phyloP scores from a whole-genome alignment of 2,888 invertebrate genomes.

The Drosophila kokeensis region DNA sequence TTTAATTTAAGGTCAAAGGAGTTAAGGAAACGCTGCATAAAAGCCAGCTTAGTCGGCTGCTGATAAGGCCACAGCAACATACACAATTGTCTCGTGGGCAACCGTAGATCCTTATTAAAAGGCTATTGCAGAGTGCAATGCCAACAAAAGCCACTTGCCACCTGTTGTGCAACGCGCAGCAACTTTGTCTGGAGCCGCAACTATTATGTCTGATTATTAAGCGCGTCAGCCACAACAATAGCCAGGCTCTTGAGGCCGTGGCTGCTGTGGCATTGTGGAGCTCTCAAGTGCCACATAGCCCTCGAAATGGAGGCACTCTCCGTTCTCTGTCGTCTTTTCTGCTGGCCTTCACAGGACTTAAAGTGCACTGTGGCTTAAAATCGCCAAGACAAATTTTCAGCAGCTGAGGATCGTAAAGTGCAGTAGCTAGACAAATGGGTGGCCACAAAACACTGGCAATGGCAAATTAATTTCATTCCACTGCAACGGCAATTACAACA shows the following conservation, averaged over 20 bases:
- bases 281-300: conserved; percentile 25
- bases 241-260: conserved; percentile 45
- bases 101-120: conserved; percentile 67
- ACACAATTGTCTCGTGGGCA: conserved; percentile 12
- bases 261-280: conserved; percentile 19
- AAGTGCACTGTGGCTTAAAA: conserved; percentile 49
- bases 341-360: conserved; percentile 34
- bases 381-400: conserved; percentile 62
- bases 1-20: conserved; percentile 67
- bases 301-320: conserved; percentile 15
- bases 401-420: conserved; percentile 57
- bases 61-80: conserved; percentile 23
- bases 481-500: conserved; percentile 26
- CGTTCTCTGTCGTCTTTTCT: not conserved
- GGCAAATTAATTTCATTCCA: conserved; percentile 73
- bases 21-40: conserved; percentile 37
- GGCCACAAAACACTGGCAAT: conserved; percentile 66
- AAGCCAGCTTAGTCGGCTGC: conserved; percentile 33
- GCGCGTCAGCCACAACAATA: conserved; percentile 65
- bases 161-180: conserved; percentile 61
- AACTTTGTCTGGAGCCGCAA: conserved; percentile 53
- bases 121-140: conserved; percentile 42
- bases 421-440: conserved; percentile 68
- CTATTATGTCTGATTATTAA: conserved; percentile 75
- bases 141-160: conserved; percentile 38